These are phyloP conservation scores for Leptopilina syphax DNA, from an alignment of 2,888 invertebrate species.

Conservation along the genomic window DNA sequence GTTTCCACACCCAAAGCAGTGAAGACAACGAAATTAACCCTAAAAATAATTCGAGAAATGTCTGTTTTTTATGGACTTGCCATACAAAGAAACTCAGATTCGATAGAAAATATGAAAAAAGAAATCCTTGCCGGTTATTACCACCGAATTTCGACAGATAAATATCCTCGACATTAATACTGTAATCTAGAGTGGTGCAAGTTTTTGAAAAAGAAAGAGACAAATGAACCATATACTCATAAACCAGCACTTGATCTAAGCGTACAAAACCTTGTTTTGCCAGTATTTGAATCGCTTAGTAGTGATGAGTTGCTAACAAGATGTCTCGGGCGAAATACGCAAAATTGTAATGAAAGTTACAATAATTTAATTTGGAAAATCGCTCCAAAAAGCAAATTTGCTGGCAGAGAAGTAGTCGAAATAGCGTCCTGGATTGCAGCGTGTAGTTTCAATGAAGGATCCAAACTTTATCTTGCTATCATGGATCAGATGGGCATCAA, in stretches of 20 bases:
- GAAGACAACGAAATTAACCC: constrained; percentile 51
- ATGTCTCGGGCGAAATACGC: constrained; percentile 45
- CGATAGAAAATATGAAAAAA: background rate
- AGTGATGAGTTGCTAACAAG: constrained; percentile 31
- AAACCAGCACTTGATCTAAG: constrained; percentile 38
- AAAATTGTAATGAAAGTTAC: constrained; percentile 45
- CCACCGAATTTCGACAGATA: constrained; percentile 34
- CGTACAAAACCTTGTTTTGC: constrained; percentile 26
- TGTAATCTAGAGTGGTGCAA: constrained; percentile 34
- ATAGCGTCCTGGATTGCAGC: constrained; percentile 43
- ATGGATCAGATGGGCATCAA: constrained; percentile 43
- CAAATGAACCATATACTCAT: constrained; percentile 25
- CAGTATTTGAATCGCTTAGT: constrained; percentile 38
- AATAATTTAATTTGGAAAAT: background rate
- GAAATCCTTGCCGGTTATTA: constrained; percentile 45
- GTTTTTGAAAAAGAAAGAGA: constrained; percentile 34
- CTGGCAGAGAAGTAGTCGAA: constrained; percentile 36
- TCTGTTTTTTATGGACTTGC: constrained; percentile 48
- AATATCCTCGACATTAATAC: constrained; percentile 16
- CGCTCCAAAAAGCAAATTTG: constrained; percentile 43
- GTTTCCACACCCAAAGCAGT: constrained; percentile 2
- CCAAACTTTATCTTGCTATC: constrained; percentile 32
- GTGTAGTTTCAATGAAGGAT: constrained; percentile 46
- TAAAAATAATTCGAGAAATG: constrained; percentile 53
- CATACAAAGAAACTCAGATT: constrained; percentile 46